These are phyloP conservation scores for Numenius phaeopus DNA, from an alignment of 2,797 vertebrate species.

Conservation along the genomic window DNA sequence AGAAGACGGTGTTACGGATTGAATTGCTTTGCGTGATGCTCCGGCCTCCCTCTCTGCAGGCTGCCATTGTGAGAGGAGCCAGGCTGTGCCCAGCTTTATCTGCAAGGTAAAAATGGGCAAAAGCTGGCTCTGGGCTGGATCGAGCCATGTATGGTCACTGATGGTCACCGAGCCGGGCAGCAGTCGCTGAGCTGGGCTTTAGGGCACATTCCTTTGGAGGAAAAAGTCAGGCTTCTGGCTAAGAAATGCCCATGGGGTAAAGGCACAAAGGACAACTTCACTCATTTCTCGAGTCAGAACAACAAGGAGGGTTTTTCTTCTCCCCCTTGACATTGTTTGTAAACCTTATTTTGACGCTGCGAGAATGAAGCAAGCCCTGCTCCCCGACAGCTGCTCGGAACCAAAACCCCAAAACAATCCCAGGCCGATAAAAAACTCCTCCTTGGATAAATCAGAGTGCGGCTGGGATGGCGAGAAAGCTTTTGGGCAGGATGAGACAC, in stretches of 20 bases:
- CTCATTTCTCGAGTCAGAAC: background rate
- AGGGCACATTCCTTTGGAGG: background rate
- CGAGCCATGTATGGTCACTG: rapidly evolving
- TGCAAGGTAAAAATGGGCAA: background rate
- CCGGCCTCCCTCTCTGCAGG: rapidly evolving
- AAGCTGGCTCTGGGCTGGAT: background rate
- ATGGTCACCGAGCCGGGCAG: background rate
- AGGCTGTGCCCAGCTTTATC: background rate
- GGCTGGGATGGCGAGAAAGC: background rate
- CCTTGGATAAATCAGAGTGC: background rate
- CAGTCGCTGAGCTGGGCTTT: background rate
- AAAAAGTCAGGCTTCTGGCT: background rate
- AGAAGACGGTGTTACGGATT: background rate
- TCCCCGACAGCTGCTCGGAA: background rate
- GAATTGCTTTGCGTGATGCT: background rate
- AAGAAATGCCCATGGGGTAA: background rate
- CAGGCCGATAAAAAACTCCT: background rate
- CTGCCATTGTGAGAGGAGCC: rapidly evolving
- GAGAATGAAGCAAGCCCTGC: background rate
- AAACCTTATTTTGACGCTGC: background rate
- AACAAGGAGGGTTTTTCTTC: background rate
- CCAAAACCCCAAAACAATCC: background rate
- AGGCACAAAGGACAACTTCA: background rate
- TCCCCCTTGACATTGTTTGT: background rate
- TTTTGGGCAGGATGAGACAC: background rate